Evolutionary conservation across 2,888 invertebrate genomes (phyloP).

Genomic region (Sesia bembeciformis): DNA sequence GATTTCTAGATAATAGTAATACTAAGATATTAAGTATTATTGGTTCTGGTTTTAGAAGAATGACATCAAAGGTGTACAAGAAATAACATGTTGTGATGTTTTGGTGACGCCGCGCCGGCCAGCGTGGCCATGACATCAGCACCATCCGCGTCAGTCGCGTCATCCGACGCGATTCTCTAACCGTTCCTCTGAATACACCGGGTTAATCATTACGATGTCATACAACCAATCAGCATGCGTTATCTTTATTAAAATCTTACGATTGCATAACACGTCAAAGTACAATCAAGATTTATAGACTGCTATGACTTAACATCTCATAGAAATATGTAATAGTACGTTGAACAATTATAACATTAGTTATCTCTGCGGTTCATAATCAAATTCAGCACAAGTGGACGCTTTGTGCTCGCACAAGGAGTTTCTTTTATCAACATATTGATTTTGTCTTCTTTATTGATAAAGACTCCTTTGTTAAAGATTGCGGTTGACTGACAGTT

Average conservation of each 20-base stretch:
- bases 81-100: not conserved
- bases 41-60: too few relatives aligned
- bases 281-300: not conserved
- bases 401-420: too few relatives aligned
- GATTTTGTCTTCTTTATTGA: too few relatives aligned
- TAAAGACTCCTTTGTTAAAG: not conserved
- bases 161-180: slow-evolving; percentile 43
- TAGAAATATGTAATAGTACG: too few relatives aligned
- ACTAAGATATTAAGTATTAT: too few relatives aligned
- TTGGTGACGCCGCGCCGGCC: slow-evolving; percentile 20
- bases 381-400: too few relatives aligned
- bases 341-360: too few relatives aligned
- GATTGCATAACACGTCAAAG: slow-evolving; percentile 20
- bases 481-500: slow-evolving; percentile 20
- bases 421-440: too few relatives aligned
- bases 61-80: not conserved
- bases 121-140: slow-evolving; percentile 60
- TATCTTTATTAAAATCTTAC: slow-evolving; percentile 37
- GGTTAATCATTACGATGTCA: slow-evolving; percentile 47
- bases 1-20: too few relatives aligned
- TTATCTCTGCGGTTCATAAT: too few relatives aligned
- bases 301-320: not conserved
- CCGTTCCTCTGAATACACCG: slow-evolving; percentile 23
- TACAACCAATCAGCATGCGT: slow-evolving; percentile 38
- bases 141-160: slow-evolving; percentile 52